phyloP scores from a whole-genome alignment of 2,888 invertebrate species.

The Caenorhabditis doughertyi region DNA sequence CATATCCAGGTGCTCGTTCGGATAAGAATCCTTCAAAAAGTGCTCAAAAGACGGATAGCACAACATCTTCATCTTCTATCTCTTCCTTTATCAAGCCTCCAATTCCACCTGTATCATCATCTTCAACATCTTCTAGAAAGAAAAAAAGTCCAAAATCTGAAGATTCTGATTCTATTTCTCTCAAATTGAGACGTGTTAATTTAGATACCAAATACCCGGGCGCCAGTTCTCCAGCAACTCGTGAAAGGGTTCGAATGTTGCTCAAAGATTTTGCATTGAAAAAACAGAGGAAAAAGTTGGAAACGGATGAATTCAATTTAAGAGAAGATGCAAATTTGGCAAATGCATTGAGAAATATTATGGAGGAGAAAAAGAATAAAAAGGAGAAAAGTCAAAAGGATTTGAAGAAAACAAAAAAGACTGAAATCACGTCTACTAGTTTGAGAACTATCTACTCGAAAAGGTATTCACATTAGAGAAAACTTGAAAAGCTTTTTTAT shows the following conservation, averaged over 20 bases:
- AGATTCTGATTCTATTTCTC: neutral
- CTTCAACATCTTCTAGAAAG: constrained; percentile 3
- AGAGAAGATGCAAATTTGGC: neutral
- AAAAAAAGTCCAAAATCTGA: neutral
- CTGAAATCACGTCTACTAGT: constrained; percentile 10
- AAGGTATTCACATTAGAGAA: neutral
- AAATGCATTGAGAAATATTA: neutral
- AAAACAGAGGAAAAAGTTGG: neutral
- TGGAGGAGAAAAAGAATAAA: neutral
- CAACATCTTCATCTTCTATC: neutral
- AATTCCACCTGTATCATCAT: neutral
- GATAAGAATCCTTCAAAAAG: neutral
- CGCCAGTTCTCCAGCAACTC: constrained; percentile 33
- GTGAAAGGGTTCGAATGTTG: constrained; percentile 1
- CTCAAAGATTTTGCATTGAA: constrained; percentile 6
- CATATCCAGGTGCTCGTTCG: constrained; percentile 19
- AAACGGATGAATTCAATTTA: neutral
- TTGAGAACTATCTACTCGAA: constrained; percentile 36
- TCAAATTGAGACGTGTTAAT: constrained; percentile 33
- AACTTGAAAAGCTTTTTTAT: neutral
- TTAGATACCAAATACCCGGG: constrained; percentile 40
- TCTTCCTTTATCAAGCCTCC: constrained; percentile 11
- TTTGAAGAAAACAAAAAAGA: neutral
- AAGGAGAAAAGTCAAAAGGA: neutral
- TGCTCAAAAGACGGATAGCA: neutral